Evolutionary conservation across 2,797 vertebrate genomes (phyloP), one percentile per base, ranked within the genome.

Genomic region (Pangasius mekongensis): DNA sequence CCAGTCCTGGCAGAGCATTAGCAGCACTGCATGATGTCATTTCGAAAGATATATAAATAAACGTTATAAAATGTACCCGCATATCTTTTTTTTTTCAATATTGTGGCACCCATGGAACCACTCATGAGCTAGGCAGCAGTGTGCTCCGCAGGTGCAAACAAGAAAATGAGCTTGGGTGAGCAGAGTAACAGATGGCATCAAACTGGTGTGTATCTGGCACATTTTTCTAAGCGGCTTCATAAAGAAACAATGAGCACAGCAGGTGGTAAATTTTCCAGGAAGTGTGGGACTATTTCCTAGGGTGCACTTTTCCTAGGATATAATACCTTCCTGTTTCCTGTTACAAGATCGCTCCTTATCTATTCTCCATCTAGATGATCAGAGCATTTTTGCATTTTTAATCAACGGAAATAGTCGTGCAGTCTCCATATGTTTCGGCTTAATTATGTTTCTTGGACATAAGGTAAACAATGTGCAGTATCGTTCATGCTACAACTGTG

Each of bases 131-230:
- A 24, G 16, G 47, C 5, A 54, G 77, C 22, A 39, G 30, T 27
- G 13, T 83, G 49, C 39, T 64, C 67, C 11, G 64, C 87, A 80
- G 62, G 87, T 88, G 74, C 83, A 43, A 78, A 88, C 83, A 88
- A 66, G 80, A 76, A 76, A 84, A 85, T 85, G 83, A 85, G 62
- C 64, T 58, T 58, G 73, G 52, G 87, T 36, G 58, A 88, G 54
- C 76, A 62, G 83, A 33, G 58, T 77, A 85, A 52, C 83, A 85
- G 83, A 88, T 88, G 84, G 84, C 76, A 60, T 71, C 27, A 27
- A 24, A 81, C 36, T 3, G 27, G 36, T 49, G 16, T 22, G 27
- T 33, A 67, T 80, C 52, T 82, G 84, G 84, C n/a, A 82, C 54
- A 9, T 14, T 58, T 58, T 67, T 52, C 13, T 13, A 73, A 73